Evolutionary conservation across 2,888 invertebrate genomes (phyloP).

Genomic region (Phyllotreta striolata): DNA sequence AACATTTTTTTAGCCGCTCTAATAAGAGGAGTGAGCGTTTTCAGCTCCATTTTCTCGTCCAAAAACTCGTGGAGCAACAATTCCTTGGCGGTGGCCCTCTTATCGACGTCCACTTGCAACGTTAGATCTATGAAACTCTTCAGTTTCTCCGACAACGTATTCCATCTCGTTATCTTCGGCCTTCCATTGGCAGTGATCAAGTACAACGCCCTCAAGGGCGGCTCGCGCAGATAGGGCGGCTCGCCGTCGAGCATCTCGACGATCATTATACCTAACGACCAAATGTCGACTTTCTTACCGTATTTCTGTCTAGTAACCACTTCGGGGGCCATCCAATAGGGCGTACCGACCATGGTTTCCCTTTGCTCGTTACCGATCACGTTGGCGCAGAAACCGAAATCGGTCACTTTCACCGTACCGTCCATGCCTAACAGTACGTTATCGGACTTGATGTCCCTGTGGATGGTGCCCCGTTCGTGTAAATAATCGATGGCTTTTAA

Average conservation of each 20-base stretch:
- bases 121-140: slow-evolving; percentile 88
- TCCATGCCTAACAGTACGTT: slow-evolving; percentile 91
- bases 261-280: slow-evolving; percentile 98
- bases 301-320: slow-evolving; percentile 92
- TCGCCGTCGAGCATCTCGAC: slow-evolving; percentile 98
- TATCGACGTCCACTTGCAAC: slow-evolving; percentile 83
- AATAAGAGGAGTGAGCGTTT: slow-evolving; percentile 87
- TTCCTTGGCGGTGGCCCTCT: slow-evolving; percentile 78
- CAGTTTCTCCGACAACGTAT: slow-evolving; percentile 77
- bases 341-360: slow-evolving; percentile 97
- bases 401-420: slow-evolving; percentile 90
- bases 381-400: slow-evolving; percentile 98
- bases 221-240: slow-evolving; percentile 95
- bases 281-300: slow-evolving; percentile 86
- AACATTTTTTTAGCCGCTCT: slow-evolving; percentile 89
- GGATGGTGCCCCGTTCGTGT: slow-evolving; percentile 89
- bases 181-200: slow-evolving; percentile 95
- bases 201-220: slow-evolving; percentile 90
- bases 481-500: slow-evolving; percentile 87
- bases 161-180: slow-evolving; percentile 87
- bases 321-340: slow-evolving; percentile 98
- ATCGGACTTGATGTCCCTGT: slow-evolving; percentile 97
- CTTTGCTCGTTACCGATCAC: slow-evolving; percentile 89
- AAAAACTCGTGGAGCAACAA: slow-evolving; percentile 83
- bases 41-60: slow-evolving; percentile 79